Evolutionary conservation across 2,888 invertebrate species (phyloP), one percentile per base, ranked within the genome.

Genomic region (Caenorhabditis sinica): DNA sequence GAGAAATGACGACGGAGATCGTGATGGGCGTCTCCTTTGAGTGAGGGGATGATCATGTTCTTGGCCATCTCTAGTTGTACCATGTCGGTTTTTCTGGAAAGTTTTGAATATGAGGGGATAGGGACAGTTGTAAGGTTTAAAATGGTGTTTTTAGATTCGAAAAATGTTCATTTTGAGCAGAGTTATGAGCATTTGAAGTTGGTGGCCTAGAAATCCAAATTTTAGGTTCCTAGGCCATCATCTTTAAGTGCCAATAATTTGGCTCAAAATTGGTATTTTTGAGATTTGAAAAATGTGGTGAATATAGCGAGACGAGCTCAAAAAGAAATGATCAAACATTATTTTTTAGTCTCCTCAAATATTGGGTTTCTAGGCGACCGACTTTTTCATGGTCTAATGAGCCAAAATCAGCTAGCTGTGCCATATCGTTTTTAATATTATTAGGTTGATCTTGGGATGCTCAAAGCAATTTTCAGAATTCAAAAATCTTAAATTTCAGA

Each of bases 11-110:
- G 72, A 49, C 92, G 83, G 11, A 90, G 80, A 9, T 89, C 86
- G 84, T 92, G 92, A 65, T 91, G 91, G 11, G 88, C 85, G 28
- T 90, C 88, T 30, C 75, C 77, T 40, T 90, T 89, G 9, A 90
- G 90, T 9, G 80, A 79, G 1, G 86, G 87, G 11, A 90, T 86
- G 49, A 92, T 88, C 61, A 89, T 85, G 71, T 91, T 90, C 60
- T 91, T 91, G 11, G 91, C 66, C 91, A 89, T 61, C 88, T 91
- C 86, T 36, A 92, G 66, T 30, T 77, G 86, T 53, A 45, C 85
- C 76, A 85, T 80, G 30, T 77, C 74, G 23, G 65, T n/a, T 33
- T 85, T 82, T 69, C 86, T 85, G 61, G 40, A 68, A 69, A 25
- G 25, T n/a, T 17, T 28, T 28, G 23, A 43, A 58, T 13, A 8